Evolutionary conservation across 2,888 invertebrate genomes (phyloP).

Genomic region (Machimus atricapillus): DNA sequence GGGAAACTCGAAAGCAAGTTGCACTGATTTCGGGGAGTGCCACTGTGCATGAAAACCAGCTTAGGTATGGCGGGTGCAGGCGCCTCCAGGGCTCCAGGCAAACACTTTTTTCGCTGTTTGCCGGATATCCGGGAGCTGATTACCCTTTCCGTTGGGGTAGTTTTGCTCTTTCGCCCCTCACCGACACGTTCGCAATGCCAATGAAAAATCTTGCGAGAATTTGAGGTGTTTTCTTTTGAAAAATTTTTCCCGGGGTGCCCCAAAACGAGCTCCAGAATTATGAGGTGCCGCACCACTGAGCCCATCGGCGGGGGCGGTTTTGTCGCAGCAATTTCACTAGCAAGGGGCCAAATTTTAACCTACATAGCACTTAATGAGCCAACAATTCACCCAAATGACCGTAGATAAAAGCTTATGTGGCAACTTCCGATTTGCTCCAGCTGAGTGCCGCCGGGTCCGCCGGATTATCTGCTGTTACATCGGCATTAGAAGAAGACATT

Average conservation of each 20-base stretch:
- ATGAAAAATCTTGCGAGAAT: neutral
- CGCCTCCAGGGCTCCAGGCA: neutral
- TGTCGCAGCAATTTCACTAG: neutral
- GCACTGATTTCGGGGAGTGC: neutral
- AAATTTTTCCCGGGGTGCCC: neutral
- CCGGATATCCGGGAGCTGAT: neutral
- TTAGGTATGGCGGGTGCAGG: neutral
- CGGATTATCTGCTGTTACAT: slow-evolving; percentile 34
- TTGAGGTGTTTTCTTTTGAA: neutral
- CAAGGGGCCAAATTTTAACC: neutral
- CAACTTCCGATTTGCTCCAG: slow-evolving; percentile 35
- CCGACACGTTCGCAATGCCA: neutral
- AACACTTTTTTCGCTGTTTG: neutral
- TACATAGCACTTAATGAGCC: slow-evolving; percentile 34
- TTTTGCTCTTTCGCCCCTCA: neutral
- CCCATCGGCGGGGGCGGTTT: neutral
- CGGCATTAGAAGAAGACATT: slow-evolving; percentile 39
- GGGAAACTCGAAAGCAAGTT: neutral
- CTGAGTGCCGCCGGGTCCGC: slow-evolving; percentile 6
- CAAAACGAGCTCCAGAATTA: neutral
- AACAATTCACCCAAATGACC: slow-evolving; percentile 37
- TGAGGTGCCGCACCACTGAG: neutral
- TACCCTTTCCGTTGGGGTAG: neutral
- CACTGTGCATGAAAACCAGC: neutral
- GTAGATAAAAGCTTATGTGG: slow-evolving; percentile 37